Evolutionary conservation across 2,888 invertebrate genomes (phyloP), one percentile per base, ranked within the genome.

Genomic region (Sinopyrophorus schimmeli): DNA sequence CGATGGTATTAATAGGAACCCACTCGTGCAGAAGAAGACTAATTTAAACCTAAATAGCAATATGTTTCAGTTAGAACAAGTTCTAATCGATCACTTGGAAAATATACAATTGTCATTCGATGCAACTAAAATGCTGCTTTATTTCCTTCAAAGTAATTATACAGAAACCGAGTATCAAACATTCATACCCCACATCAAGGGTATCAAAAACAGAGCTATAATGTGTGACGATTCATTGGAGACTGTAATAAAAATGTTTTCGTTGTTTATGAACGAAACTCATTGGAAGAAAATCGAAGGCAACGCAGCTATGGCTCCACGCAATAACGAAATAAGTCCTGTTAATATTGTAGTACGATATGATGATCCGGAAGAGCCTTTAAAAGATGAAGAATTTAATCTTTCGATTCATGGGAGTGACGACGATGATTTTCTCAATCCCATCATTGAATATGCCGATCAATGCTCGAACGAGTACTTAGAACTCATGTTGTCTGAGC

Each of bases 361-460:
- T 12, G 46, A 41, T 21, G 47, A 51, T 17, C 7, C 34, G 6
- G 7, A 7, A 1, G 34, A 15, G 15, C 10, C n/a, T 1, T n/a
- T 41, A 15, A 37, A 47, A 17, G 51, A 51, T 12, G 51, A 47
- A 23, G 51, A 51, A 18, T 51, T 41, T 7, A 51, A 47, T 28
- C 42, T 51, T 14, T 51, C 46, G 1, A 41, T 51, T 12, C 46
- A 47, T 14, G 46, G 38, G 4, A 41, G 41, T 9, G 51, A 47
- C 0, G 40, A 34, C 10, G 49, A 39, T 3, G 41, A 41, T 15
- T 5, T 18, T 17, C 9, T 32, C 1, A 7, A 17, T 11, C 4
- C 14, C 6, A 10, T 40, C 11, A 17, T 26, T 10, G 42, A 51
- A 10, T 41, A 31, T 18, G 37, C 11, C 5, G 51, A 51, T 5